phyloP scores from a whole-genome alignment of 2,113 vertebrate genomes.

The Ptilorrhoa leucosticta region DNA sequence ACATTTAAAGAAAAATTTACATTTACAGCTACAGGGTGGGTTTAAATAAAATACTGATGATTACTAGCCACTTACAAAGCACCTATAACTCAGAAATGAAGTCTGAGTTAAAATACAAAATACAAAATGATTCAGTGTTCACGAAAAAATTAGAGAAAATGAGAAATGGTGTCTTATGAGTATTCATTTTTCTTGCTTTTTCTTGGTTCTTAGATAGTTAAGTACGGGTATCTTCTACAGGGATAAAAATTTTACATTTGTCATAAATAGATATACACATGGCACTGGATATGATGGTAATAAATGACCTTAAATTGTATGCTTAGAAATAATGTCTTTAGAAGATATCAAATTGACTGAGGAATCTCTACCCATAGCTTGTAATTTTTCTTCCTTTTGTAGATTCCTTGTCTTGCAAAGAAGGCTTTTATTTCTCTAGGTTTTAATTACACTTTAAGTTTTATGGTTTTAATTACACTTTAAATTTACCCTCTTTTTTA shows the following conservation, averaged over 20 bases:
- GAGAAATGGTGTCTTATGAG: rapidly evolving
- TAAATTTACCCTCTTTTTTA: neutral
- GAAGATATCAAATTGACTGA: neutral
- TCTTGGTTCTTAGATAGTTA: neutral
- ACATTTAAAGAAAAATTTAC: neutral
- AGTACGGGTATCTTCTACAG: neutral
- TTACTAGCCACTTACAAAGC: neutral
- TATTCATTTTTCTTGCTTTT: neutral
- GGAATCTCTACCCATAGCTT: neutral
- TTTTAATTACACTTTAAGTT: neutral
- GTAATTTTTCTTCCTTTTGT: neutral
- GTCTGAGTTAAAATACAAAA: neutral
- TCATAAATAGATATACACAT: neutral
- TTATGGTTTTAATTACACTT: neutral
- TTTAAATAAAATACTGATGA: neutral
- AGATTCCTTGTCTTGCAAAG: neutral
- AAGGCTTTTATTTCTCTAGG: rapidly evolving
- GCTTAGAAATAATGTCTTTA: neutral
- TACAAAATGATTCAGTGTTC: neutral
- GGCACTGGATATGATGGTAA: neutral
- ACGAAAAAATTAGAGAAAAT: neutral
- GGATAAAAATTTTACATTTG: neutral
- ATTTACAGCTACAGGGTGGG: neutral
- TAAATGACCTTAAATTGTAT: neutral
- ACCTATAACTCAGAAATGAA: neutral